Base-by-base conservation (phyloP, 1,140 invertebrate species). In the Neocloeon triangulifer region DNA sequence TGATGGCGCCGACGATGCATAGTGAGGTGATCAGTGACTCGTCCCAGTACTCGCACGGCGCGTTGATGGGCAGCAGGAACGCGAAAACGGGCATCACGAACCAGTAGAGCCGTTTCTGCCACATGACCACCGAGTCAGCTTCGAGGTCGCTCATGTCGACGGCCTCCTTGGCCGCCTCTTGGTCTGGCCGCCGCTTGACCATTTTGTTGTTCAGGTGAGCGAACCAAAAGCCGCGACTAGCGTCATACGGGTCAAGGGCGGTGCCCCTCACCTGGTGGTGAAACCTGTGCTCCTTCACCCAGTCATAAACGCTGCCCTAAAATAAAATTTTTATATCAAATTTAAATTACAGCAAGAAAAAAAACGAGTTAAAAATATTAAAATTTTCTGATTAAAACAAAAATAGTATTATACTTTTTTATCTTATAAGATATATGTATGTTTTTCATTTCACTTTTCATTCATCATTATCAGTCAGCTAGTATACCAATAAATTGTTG, bases 211-310 rank as follows among this genome's bases (percentile, higher is more conserved):
- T 81, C 19, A 92, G 56, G 41, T 95, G 86, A 7, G 84, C 62
- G 45, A 80, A 82, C 29, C 82, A 51, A 44, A 95, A 88, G 6
- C 86, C 85, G 39, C 74, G 69, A 3, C 68, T 72, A 37, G 75
- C 69, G 48, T 92, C 79, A 47, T 79, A 91, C 0, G 86, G 86
- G 52, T 97, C 91, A 25, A 72, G 69, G 34, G 91, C 70, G 0
- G 88, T 86, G 16, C 75, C 74, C 30, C 77, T 80, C 47, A 71
- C 74, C 33, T 77, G 75, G 42, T 96, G 91, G 44, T 96, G 89
- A 2, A 91, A 59, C 35, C 86, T 64, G 49, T 97, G 91, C 38
- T 76, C 65, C 16, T 64, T 46, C 0, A 76, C 75, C 72, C 75
- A 80, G 33, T 75, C 61, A 41, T 79, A 75, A 35, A 81, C 67